Conservation (phyloP, 2,797 vertebrate species). For the Coracias cyanogaster region DNA sequence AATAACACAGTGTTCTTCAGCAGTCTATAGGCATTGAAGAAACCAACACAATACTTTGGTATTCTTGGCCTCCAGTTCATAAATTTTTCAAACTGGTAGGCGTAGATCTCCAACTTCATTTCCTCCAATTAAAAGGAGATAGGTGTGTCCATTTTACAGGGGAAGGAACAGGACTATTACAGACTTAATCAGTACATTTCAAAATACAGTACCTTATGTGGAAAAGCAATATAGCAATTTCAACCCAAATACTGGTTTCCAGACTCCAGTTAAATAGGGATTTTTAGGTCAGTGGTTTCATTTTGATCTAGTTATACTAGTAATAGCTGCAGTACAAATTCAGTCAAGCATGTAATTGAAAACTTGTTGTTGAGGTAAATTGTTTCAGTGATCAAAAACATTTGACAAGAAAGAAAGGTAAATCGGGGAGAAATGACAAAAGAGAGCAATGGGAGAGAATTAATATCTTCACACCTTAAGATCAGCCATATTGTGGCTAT, state of each 20-base stretch:
- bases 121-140: slow-evolving; percentile 14
- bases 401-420: slow-evolving; percentile 61
- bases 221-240: slow-evolving; percentile 34
- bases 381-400: slow-evolving; percentile 42
- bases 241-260: slow-evolving; percentile 71
- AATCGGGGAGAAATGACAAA: not conserved
- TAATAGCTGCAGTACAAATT: slow-evolving; percentile 83
- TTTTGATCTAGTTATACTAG: slow-evolving; percentile 84
- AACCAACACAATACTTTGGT: not conserved
- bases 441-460: not conserved
- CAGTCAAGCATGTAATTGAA: slow-evolving; percentile 88
- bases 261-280: slow-evolving; percentile 76
- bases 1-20: not conserved
- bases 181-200: not conserved
- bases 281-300: slow-evolving; percentile 84
- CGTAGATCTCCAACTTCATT: not conserved
- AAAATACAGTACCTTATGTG: not conserved
- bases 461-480: not conserved
- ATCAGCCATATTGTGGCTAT: not conserved
- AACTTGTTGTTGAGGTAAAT: slow-evolving; percentile 76
- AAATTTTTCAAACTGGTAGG: not conserved
- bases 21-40: not conserved
- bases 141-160: not conserved
- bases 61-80: not conserved
- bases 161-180: not conserved